Evolutionary conservation across 2,797 vertebrate genomes (phyloP).

Genomic region (Siniperca undulata): DNA sequence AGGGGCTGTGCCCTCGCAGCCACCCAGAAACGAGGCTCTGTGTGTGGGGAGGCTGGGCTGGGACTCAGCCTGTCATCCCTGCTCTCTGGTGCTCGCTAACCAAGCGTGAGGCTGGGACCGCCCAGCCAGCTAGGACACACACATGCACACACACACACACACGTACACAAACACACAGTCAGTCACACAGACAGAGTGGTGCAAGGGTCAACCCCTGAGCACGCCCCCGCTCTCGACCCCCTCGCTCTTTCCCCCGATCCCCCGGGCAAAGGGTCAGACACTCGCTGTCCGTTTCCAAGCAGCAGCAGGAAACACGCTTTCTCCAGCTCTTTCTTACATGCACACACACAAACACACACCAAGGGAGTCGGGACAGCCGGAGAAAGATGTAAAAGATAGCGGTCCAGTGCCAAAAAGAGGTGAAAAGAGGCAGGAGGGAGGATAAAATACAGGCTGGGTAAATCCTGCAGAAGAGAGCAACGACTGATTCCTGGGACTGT

Average conservation of each 20-base stretch:
- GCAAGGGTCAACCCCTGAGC: slow-evolving; percentile 78
- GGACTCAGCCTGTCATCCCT: slow-evolving; percentile 85
- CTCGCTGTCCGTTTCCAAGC: slow-evolving; percentile 73
- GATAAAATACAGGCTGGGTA: slow-evolving; percentile 72
- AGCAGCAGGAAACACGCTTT: slow-evolving; percentile 61
- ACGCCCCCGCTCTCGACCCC: slow-evolving; percentile 73
- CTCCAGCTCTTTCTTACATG: slow-evolving; percentile 51
- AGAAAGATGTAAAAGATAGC: slow-evolving; percentile 66
- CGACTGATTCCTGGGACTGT: slow-evolving; percentile 72
- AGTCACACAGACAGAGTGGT: slow-evolving; percentile 74
- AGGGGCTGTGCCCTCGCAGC: slow-evolving; percentile 78
- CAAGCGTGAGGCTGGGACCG: slow-evolving; percentile 82
- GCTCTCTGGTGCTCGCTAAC: slow-evolving; percentile 83
- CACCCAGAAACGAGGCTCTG: slow-evolving; percentile 81
- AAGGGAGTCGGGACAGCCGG: slow-evolving; percentile 67
- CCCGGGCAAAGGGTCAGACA: slow-evolving; percentile 77
- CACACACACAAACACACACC: slow-evolving; percentile 57
- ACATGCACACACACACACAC: slow-evolving; percentile 50
- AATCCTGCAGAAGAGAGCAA: slow-evolving; percentile 84
- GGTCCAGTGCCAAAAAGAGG: slow-evolving; percentile 71
- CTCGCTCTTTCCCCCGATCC: slow-evolving; percentile 68
- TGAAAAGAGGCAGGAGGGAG: slow-evolving; percentile 59
- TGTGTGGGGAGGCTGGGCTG: slow-evolving; percentile 80
- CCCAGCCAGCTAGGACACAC: slow-evolving; percentile 80
- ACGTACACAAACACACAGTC: slow-evolving; percentile 65